These are phyloP conservation scores for Aphaenogaster rudis DNA, from an alignment of 1,140 invertebrate species.

Conservation along the genomic window DNA sequence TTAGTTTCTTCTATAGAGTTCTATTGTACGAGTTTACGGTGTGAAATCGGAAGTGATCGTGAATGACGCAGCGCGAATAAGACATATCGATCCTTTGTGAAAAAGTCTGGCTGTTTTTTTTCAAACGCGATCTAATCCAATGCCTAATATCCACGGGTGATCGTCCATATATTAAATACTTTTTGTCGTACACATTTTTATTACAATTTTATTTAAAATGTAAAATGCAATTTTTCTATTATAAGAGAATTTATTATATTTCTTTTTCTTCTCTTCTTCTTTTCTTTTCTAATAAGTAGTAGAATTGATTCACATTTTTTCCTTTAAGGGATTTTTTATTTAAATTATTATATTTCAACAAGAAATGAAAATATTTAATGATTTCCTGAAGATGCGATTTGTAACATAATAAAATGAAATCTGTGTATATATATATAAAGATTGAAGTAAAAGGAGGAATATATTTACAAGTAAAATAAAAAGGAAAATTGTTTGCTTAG, in stretches of 20 bases:
- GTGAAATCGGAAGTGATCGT: too few relatives aligned
- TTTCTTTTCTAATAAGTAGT: neutral
- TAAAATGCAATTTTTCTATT: neutral
- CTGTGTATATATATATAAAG: neutral
- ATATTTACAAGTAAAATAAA: conserved; percentile 21
- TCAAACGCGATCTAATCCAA: neutral
- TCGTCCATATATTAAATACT: too few relatives aligned
- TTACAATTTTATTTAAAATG: neutral
- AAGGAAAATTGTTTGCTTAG: neutral
- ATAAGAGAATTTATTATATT: neutral
- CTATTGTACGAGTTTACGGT: neutral
- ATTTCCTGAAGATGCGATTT: neutral
- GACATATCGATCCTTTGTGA: neutral
- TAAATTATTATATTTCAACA: neutral
- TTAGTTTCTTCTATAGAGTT: neutral
- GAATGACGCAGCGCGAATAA: neutral
- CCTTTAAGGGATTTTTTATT: neutral
- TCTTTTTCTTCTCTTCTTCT: neutral
- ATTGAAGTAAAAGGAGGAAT: neutral
- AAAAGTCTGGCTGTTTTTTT: neutral
- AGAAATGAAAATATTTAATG: neutral
- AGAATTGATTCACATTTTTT: neutral
- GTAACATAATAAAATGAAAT: neutral
- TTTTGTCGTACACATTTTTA: neutral
- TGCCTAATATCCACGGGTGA: too few relatives aligned